These are phyloP conservation scores for Catamblyrhynchus diadema DNA, from an alignment of 2,797 vertebrate species.

Conservation along the genomic window DNA sequence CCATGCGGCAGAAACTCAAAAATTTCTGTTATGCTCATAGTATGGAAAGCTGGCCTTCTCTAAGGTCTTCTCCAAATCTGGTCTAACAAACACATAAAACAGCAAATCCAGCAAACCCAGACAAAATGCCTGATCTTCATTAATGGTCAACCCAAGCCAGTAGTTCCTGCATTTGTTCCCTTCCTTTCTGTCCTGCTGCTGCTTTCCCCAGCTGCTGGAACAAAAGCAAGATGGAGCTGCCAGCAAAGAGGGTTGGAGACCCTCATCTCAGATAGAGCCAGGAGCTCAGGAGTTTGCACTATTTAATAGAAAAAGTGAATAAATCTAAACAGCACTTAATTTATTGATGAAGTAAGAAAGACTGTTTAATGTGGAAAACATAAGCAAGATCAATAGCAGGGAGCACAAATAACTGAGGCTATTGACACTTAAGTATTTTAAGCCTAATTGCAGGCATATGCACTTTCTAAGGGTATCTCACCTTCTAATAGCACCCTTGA, in stretches of 20 bases:
- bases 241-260: neutral
- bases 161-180: neutral
- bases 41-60: neutral
- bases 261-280: neutral
- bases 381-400: slow-evolving; percentile 72
- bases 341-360: slow-evolving; percentile 68
- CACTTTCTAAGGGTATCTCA: slow-evolving; percentile 88
- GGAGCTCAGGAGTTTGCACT: neutral
- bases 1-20: neutral
- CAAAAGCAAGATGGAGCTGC: neutral
- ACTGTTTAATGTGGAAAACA: slow-evolving; percentile 65
- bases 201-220: neutral
- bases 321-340: slow-evolving; percentile 57
- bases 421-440: slow-evolving; percentile 80
- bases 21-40: neutral
- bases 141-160: neutral
- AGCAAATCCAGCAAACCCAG: neutral
- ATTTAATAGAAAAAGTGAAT: slow-evolving; percentile 61
- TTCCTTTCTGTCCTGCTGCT: no score
- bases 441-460: slow-evolving; percentile 85
- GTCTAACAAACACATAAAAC: rapidly evolving
- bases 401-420: slow-evolving; percentile 81
- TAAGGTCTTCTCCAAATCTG: neutral
- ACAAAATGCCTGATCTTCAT: neutral
- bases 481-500: slow-evolving; percentile 85